Base-by-base conservation (phyloP, 2,888 invertebrate species). In the Pristionchus mayeri region DNA sequence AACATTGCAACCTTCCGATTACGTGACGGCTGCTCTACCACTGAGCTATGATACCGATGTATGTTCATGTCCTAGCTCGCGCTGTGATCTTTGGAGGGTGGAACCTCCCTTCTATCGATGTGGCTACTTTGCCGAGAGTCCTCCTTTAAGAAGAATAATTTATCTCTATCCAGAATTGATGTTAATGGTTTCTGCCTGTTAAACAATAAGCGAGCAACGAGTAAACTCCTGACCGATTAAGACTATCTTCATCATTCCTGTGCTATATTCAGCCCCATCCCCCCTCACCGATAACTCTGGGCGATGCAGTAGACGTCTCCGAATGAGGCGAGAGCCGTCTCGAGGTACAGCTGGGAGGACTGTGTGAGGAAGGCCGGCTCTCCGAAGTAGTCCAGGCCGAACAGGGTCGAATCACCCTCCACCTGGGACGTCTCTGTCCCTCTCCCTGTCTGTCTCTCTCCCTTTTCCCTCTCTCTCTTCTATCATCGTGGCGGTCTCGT, bases 271-370 rank as follows among this genome's bases (percentile, higher is more conserved):
- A n/a, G n/a, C n/a, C n/a, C 44, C 34, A 9, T 48, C 24, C 16
- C 78, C 7, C 11, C 84, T 21, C 27, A 86, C 88, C 99, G 95
- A 94, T 98, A 99, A 85, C 98, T 98, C 94, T 98, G 97, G 16
- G 98, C 97, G 90, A 99, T 96, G 93, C 97, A 97, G 94, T 96
- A 99, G 44, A 98, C 98, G 94, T 99, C 98, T 0, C 99, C 99
- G 93, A 98, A 94, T 0, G 97, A 95, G n/a, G 98, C 96, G 89
- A 98, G 93, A 92, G 97, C 97, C 0, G 99, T 98, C 94, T 99
- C 99, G 92, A 99, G 94, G 93, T 99, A 99, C 67, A 99, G 95
- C 93, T 99, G 99, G 0, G 98, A 98, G 92, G 98, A 98, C 94
- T 99, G 99, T 0, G 99, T 99, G 86, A 99, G 94, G 93, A 95